Evolutionary conservation across 2,113 vertebrate genomes (phyloP).

Genomic region (Muscicapa adusta): DNA sequence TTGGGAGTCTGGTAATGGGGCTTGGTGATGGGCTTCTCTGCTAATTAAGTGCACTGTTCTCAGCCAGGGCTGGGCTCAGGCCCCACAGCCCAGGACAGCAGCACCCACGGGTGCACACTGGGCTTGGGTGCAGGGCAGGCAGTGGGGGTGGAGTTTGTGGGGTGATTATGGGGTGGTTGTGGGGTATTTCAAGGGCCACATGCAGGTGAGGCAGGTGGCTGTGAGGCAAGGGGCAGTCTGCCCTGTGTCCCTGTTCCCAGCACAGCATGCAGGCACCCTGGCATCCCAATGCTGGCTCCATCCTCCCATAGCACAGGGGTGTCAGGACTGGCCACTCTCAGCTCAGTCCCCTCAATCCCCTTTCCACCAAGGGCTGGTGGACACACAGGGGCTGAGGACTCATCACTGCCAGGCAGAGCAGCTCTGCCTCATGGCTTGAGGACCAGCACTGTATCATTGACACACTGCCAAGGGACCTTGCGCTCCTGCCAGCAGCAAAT

Average conservation of each 20-base stretch:
- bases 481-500: not conserved
- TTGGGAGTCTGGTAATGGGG: slow-evolving; percentile 58
- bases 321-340: not conserved
- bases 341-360: not conserved
- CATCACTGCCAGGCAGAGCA: not conserved
- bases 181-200: not conserved
- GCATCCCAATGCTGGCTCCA: not conserved
- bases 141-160: not conserved
- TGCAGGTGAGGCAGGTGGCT: not conserved
- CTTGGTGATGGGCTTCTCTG: slow-evolving; percentile 30
- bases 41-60: slow-evolving; percentile 51
- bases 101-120: not conserved
- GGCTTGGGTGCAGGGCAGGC: not conserved
- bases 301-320: not conserved
- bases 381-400: not conserved
- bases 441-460: not conserved
- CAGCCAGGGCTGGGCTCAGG: accelerated
- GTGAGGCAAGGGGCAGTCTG: not conserved
- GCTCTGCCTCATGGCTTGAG: not conserved
- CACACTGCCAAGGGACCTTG: not conserved
- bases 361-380: not conserved
- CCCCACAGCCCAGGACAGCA: not conserved
- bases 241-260: accelerated
- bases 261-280: accelerated
- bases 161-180: not conserved